Percentiles rank a stretch among this genome's conserved stretches.
Evolutionary conservation across 2,113 vertebrate species (phyloP).

Genomic region (Myodes glareolus): DNA sequence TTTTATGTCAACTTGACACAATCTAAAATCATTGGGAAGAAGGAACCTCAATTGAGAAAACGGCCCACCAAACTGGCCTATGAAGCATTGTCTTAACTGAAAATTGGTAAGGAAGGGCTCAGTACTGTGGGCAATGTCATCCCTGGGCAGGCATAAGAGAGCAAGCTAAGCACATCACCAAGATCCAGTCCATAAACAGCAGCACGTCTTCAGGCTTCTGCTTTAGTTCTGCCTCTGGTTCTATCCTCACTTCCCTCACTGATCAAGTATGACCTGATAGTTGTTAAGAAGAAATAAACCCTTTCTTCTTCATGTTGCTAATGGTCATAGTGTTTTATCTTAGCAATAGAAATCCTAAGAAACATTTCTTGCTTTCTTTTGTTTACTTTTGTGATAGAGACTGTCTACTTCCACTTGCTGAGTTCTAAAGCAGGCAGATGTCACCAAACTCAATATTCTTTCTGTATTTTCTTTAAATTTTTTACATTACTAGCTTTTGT

Average conservation of each 20-base stretch:
- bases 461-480: conserved; percentile 25
- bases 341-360: neutral
- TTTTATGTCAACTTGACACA: neutral
- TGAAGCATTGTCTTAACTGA: neutral
- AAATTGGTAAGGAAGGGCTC: neutral
- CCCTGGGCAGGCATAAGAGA: neutral
- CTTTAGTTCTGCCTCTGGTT: neutral
- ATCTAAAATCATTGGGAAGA: neutral
- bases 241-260: neutral
- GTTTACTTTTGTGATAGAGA: neutral
- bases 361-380: neutral
- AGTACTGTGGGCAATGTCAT: neutral
- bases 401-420: neutral
- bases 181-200: neutral
- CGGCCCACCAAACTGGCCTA: neutral
- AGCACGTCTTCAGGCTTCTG: neutral
- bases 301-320: neutral
- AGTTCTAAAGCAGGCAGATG: neutral
- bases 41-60: neutral
- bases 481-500: neutral
- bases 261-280: neutral
- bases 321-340: neutral
- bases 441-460: neutral
- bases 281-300: neutral
- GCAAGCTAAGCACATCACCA: neutral